Evolutionary conservation across 2,113 vertebrate genomes (phyloP).

Genomic region (Mola mola): DNA sequence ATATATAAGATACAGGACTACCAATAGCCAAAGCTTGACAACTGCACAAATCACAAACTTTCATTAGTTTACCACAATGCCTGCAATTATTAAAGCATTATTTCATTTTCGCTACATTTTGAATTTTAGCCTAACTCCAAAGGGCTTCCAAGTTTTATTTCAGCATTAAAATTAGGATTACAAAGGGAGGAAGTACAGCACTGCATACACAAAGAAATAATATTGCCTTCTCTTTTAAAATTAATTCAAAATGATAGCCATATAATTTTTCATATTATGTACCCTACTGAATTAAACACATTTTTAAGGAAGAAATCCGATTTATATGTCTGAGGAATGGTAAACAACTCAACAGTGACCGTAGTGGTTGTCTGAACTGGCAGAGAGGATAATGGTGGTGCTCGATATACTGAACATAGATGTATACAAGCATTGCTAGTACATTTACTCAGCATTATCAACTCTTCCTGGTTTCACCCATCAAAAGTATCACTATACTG

Average conservation of each 20-base stretch:
- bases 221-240: too few relatives aligned
- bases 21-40: slow-evolving; percentile 31
- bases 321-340: too few relatives aligned
- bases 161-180: slow-evolving; percentile 13
- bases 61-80: slow-evolving; percentile 15
- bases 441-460: too few relatives aligned
- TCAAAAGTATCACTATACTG: too few relatives aligned
- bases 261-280: too few relatives aligned
- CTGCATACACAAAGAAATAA: too few relatives aligned
- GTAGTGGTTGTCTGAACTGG: too few relatives aligned
- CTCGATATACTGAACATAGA: background rate
- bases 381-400: background rate
- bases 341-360: too few relatives aligned
- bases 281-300: too few relatives aligned
- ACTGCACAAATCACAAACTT: slow-evolving; percentile 42
- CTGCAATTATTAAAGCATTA: slow-evolving; percentile 51
- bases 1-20: slow-evolving; percentile 4
- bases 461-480: background rate
- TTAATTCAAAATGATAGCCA: too few relatives aligned
- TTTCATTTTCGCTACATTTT: slow-evolving; percentile 53
- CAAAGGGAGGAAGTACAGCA: too few relatives aligned
- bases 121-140: slow-evolving; percentile 26
- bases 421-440: background rate
- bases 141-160: slow-evolving; percentile 1
- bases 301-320: too few relatives aligned